Evolutionary conservation across 2,888 invertebrate genomes (phyloP).

Genomic region (Chloroclystis v-ata): DNA sequence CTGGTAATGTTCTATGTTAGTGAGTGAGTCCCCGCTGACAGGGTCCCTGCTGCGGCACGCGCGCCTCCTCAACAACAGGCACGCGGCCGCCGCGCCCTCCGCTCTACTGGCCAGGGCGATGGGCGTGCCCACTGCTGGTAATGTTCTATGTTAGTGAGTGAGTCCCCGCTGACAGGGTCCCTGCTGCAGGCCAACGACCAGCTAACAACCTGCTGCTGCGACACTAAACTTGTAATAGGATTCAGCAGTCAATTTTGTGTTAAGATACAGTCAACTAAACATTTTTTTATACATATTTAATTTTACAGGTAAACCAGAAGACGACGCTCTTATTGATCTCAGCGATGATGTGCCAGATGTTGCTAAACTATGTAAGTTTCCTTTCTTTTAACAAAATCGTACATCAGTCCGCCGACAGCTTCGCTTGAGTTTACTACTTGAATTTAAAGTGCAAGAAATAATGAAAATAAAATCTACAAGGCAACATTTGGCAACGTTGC

Average conservation of each 20-base stretch:
- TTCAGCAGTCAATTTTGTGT: too few species aligned
- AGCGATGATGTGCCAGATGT: constrained; percentile 81
- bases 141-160: constrained; percentile 76
- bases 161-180: constrained; percentile 94
- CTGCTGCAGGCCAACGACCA: constrained; percentile 96
- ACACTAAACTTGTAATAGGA: too few species aligned
- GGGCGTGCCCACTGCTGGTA: constrained; percentile 78
- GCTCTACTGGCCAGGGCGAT: constrained; percentile 85
- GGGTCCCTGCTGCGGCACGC: constrained; percentile 94
- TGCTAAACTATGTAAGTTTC: constrained; percentile 57
- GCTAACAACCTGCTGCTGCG: constrained; percentile 96
- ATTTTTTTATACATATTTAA: too few species aligned
- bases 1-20: constrained; percentile 48
- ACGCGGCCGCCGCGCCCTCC: constrained; percentile 77
- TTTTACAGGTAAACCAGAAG: constrained; percentile 69
- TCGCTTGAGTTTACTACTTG: too few species aligned
- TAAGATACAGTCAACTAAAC: too few species aligned
- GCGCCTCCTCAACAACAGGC: constrained; percentile 88
- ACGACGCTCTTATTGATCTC: constrained; percentile 87
- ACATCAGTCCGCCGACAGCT: neutral
- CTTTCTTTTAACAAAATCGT: neutral
- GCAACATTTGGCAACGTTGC: too few species aligned
- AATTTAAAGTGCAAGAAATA: too few species aligned
- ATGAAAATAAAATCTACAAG: too few species aligned
- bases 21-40: constrained; percentile 93